A percentile compares a stretch with the other conserved stretches of the same genome.
Evolutionary conservation across 2,113 vertebrate species (phyloP).

Genomic region (Syrmaticus mikado): DNA sequence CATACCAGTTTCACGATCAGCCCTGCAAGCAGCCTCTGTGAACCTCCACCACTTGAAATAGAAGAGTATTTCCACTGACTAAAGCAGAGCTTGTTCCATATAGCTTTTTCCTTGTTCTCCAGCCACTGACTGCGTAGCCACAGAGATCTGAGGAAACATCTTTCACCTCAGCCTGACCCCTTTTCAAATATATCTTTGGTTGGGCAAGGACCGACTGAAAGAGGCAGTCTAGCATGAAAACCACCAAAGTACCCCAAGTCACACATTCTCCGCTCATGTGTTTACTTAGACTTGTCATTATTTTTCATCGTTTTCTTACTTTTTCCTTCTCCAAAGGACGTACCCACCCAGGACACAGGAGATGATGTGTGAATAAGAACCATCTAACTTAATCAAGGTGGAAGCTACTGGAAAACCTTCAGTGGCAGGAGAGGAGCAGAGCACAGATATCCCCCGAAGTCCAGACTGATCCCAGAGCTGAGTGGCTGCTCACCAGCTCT

Average conservation of each 20-base stretch:
- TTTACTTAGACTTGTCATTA: neutral
- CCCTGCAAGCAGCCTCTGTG: neutral
- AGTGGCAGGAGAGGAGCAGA: constrained; percentile 14
- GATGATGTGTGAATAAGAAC: constrained; percentile 14
- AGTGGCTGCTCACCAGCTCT: neutral
- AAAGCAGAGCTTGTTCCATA: neutral
- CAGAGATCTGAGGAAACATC: neutral
- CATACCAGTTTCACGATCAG: neutral
- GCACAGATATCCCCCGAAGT: neutral
- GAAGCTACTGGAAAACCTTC: constrained; percentile 29
- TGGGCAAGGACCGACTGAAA: neutral
- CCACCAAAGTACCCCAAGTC: neutral
- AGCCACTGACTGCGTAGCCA: neutral
- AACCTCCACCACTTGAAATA: neutral
- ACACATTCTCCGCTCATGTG: neutral
- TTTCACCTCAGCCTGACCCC: neutral
- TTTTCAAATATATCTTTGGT: neutral
- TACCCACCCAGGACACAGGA: constrained; percentile 11
- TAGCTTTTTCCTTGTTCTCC: neutral
- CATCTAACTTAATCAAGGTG: neutral
- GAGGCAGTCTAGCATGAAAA: neutral
- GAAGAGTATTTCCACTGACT: neutral
- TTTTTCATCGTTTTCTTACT: constrained; percentile 1
- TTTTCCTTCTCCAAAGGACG: constrained; percentile 48
- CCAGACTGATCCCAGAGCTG: neutral